Conservation (phyloP, 2,888 invertebrate species). For the Cosmopolites sordidus region DNA sequence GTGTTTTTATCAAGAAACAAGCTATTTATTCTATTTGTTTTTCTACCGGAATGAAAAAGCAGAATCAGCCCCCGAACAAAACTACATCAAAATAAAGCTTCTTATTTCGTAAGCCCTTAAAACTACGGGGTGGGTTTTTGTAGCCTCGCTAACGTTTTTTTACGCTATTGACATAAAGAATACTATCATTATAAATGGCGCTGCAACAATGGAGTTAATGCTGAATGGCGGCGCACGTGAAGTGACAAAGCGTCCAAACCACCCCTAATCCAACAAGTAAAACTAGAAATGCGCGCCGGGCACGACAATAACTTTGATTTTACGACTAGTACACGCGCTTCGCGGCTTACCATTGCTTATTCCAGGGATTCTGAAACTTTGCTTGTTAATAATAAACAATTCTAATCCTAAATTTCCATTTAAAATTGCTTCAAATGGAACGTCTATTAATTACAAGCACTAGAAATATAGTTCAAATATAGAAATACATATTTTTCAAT, state of each 20-base stretch:
- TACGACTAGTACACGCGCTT: conserved; percentile 45
- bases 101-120: conserved; percentile 17
- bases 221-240: conserved; percentile 45
- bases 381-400: neutral
- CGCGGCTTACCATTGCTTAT: conserved; percentile 26
- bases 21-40: neutral
- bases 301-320: conserved; percentile 31
- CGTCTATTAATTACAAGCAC: too few relatives aligned
- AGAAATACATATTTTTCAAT: too few relatives aligned
- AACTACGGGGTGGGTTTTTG: conserved; percentile 28
- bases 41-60: neutral
- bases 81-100: conserved; percentile 8
- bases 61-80: neutral
- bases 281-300: conserved; percentile 44
- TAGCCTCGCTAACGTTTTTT: conserved; percentile 32
- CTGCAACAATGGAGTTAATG: conserved; percentile 42
- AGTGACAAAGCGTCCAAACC: conserved; percentile 47
- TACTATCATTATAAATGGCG: conserved; percentile 44
- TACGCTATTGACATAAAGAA: conserved; percentile 36
- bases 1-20: neutral
- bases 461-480: too few relatives aligned
- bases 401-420: neutral
- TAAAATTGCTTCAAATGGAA: neutral
- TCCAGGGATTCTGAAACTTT: conserved; percentile 27
- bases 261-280: conserved; percentile 50